A percentile compares a stretch with the other conserved stretches of the same genome.
phyloP scores from a whole-genome alignment of 1,140 invertebrate genomes.

The Choristoneura fumiferana region DNA sequence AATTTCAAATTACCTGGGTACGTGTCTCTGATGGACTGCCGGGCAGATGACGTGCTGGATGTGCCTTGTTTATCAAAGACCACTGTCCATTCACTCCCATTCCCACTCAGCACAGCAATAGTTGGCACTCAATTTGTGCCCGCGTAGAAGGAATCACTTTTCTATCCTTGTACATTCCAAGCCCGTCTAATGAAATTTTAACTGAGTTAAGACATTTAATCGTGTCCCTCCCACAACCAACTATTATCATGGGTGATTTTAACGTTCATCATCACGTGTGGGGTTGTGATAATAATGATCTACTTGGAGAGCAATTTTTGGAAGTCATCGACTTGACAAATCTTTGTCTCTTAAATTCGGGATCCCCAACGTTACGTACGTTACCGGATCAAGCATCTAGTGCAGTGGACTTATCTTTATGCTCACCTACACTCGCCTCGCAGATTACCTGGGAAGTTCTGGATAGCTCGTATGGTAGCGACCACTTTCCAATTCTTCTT shows the following conservation, averaged over 20 bases:
- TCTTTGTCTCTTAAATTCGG: not conserved
- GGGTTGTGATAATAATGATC: not conserved
- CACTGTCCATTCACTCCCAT: not conserved
- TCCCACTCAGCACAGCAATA: not conserved
- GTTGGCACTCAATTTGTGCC: not conserved
- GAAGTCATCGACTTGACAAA: not conserved
- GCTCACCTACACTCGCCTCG: not conserved
- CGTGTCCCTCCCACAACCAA: not conserved
- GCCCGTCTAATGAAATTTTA: not conserved
- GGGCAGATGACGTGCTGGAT: not conserved
- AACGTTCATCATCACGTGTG: constrained; percentile 1
- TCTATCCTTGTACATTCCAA: not conserved
- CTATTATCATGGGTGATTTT: constrained; percentile 12
- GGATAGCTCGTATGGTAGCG: constrained; percentile 1
- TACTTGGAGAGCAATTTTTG: not conserved
- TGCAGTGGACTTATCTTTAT: not conserved
- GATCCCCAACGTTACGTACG: not conserved
- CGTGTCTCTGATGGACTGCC: not conserved
- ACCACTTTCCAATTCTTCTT: constrained; percentile 15
- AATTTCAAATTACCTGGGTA: not conserved
- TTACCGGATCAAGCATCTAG: not conserved
- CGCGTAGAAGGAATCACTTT: not conserved
- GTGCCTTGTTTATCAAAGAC: constrained; percentile 1
- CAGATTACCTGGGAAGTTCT: not conserved
- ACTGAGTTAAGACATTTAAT: not conserved